Conservation (phyloP, 2,888 invertebrate species). For the Orgyia antiqua region DNA sequence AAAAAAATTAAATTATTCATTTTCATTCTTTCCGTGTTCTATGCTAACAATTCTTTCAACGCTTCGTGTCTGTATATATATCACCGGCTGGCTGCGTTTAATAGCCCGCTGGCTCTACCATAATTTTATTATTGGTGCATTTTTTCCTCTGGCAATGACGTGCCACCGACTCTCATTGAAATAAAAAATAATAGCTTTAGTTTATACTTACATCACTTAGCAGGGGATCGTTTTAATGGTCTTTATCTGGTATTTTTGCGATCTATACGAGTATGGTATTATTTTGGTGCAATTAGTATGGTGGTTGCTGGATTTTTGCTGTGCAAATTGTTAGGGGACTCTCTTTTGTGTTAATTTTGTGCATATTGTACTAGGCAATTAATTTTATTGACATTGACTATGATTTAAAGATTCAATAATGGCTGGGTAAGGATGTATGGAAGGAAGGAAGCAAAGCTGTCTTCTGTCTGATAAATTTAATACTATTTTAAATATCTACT, state of each 20-base stretch:
- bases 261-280: slow-evolving; percentile 30
- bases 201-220: slow-evolving; percentile 42
- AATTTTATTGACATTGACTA: no score
- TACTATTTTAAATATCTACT: no score
- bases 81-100: slow-evolving; percentile 73
- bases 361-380: no score
- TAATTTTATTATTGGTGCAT: slow-evolving; percentile 74
- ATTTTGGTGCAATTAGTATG: slow-evolving; percentile 23
- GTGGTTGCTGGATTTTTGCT: slow-evolving; percentile 22
- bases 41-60: slow-evolving; percentile 20
- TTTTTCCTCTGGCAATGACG: slow-evolving; percentile 60
- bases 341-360: no score
- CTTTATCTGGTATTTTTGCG: slow-evolving; percentile 23
- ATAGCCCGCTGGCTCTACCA: slow-evolving; percentile 67
- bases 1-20: no score
- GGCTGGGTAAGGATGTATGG: no score
- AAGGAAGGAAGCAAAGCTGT: no score
- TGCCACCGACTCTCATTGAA: slow-evolving; percentile 49
- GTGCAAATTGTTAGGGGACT: background rate
- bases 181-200: slow-evolving; percentile 52
- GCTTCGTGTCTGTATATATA: slow-evolving; percentile 58
- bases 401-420: no score
- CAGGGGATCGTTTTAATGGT: slow-evolving; percentile 38
- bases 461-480: no score
- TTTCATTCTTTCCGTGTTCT: slow-evolving; percentile 22